These are phyloP conservation scores for Trissolcus basalis DNA, from an alignment of 1,140 invertebrate species.

Conservation along the genomic window DNA sequence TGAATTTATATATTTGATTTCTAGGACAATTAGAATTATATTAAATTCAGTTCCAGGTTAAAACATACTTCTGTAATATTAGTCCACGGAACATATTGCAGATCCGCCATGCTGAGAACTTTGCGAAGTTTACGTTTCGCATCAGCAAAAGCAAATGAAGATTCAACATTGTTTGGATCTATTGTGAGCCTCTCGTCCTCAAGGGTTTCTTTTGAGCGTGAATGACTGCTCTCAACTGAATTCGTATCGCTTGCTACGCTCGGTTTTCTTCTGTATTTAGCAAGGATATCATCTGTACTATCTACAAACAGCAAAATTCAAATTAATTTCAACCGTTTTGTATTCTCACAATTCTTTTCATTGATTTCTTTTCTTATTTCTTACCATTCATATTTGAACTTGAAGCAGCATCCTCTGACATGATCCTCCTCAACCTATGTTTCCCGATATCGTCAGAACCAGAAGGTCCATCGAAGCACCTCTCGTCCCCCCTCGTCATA, in stretches of 20 bases:
- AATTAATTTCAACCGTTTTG: slow-evolving; percentile 8
- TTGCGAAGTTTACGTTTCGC: slow-evolving; percentile 94
- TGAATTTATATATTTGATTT: no score
- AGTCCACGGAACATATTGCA: slow-evolving; percentile 77
- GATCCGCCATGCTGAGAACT: slow-evolving; percentile 90
- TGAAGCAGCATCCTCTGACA: slow-evolving; percentile 74
- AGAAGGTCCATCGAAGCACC: slow-evolving; percentile 72
- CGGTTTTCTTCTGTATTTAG: slow-evolving; percentile 92
- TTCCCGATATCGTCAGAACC: slow-evolving; percentile 68
- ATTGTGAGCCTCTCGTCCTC: slow-evolving; percentile 79
- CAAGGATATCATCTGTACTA: slow-evolving; percentile 93
- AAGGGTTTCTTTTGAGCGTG: slow-evolving; percentile 67
- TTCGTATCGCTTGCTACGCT: slow-evolving; percentile 79
- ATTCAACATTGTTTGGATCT: slow-evolving; percentile 80
- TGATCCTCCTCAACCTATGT: slow-evolving; percentile 75
- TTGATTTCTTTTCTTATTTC: neutral
- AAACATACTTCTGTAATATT: slow-evolving; percentile 66
- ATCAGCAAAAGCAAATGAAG: slow-evolving; percentile 84
- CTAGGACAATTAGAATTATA: no score
- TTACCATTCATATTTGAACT: slow-evolving; percentile 65
- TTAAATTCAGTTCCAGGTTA: no score
- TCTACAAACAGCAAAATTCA: slow-evolving; percentile 75
- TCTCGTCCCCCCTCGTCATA: slow-evolving; percentile 74
- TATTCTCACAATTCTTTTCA: neutral
- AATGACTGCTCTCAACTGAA: slow-evolving; percentile 70